Percentiles rank a stretch among this genome's conserved stretches.
phyloP scores from a whole-genome alignment of 2,888 invertebrate species.

The Mantis religiosa region DNA sequence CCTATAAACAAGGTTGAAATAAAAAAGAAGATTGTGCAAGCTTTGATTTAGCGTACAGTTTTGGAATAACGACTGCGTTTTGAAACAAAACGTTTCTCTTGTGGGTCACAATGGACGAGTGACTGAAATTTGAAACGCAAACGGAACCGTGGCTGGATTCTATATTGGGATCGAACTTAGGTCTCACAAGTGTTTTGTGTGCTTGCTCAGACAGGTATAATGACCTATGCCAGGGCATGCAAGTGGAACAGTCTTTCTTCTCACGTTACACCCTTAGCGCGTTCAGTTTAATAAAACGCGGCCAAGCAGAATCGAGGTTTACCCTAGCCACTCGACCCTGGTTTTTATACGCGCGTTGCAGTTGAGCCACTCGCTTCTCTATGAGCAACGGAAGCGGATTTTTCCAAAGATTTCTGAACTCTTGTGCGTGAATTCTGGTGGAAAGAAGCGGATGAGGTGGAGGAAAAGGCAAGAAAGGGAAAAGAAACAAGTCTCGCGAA shows the following conservation, averaged over 20 bases:
- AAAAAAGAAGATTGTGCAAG: too few species aligned
- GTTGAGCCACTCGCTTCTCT: background rate
- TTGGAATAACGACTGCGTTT: too few species aligned
- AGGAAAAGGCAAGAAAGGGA: background rate
- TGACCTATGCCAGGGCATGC: background rate
- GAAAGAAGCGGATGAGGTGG: background rate
- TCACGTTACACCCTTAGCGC: background rate
- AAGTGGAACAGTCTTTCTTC: background rate
- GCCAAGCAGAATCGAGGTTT: background rate
- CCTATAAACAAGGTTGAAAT: too few species aligned
- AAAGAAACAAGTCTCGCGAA: background rate
- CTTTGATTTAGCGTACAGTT: too few species aligned
- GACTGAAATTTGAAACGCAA: too few species aligned
- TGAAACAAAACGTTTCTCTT: too few species aligned
- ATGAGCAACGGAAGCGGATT: background rate
- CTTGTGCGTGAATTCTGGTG: background rate
- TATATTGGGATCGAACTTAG: background rate
- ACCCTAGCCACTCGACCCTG: background rate
- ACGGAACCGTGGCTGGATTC: too few species aligned
- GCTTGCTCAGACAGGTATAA: background rate
- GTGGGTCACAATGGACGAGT: too few species aligned
- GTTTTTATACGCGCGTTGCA: background rate
- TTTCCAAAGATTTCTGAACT: background rate
- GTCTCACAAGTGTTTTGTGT: background rate
- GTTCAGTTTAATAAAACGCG: background rate